Evolutionary conservation across 2,888 invertebrate genomes (phyloP), one percentile per base, ranked within the genome.

Genomic region (Drosophila sordidula): DNA sequence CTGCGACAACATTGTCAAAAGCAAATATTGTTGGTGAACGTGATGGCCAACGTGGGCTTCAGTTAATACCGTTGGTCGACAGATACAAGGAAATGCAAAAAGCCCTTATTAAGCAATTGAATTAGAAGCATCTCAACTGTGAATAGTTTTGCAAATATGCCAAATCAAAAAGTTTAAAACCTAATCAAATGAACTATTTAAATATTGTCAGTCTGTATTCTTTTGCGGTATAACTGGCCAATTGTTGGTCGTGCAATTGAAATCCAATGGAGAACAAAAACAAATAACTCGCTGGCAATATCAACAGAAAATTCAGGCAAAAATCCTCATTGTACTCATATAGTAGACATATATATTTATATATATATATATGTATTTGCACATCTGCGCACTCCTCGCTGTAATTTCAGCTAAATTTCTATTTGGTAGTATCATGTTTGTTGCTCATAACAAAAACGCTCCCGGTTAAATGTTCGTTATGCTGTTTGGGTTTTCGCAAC

Each of bases 381-480:
- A 29, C 29, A 29, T 29, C 29, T 29, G 29, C 29, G 29, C 8
- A 8, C 6, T 8, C 6, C 8, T 26, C 26, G 57, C 57, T 55
- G 45, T 32, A 22, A 62, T 41, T 61, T 66, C 45, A 66, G 39
- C 26, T 18, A 52, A 29, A 26, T 11, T 45, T 32, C n/a, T 36
- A 47, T 56, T 42, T 36, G 46, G 50, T n/a, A 42, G 50, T 80
- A 57, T 74, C 85, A 69, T 67, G 69, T 71, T 70, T 56, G 64
- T 46, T 54, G 67, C 68, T 45, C 70, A 64, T 79, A 69, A 79
- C 66, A 75, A 44, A 58, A 66, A 66, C 51, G 50, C 63, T 65
- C 44, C 51, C 56, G 52, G 52, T 39, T 56, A 52, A 47, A 63
- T 6, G 32, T 22, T 42, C 32, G 52, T 46, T 14, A 8, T 25